phyloP scores from a whole-genome alignment of 2,888 invertebrate genomes.

The Drosophila monieri region DNA sequence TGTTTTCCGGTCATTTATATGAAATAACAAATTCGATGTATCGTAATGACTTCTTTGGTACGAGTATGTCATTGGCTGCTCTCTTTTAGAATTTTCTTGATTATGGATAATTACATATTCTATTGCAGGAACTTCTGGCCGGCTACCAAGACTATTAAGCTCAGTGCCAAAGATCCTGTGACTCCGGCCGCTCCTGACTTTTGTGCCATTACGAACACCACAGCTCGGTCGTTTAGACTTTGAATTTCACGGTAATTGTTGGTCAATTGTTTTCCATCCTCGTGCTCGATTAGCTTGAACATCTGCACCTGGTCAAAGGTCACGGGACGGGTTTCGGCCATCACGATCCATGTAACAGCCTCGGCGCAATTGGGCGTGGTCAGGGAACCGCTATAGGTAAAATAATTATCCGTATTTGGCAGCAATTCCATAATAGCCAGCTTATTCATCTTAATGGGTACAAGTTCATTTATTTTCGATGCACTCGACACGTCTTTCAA shows the following conservation, averaged over 20 bases:
- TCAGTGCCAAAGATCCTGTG: slow-evolving; percentile 18
- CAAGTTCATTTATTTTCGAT: slow-evolving; percentile 68
- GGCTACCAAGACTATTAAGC: slow-evolving; percentile 49
- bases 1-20: slow-evolving; percentile 13
- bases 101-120: slow-evolving; percentile 27
- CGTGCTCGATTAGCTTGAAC: slow-evolving; percentile 83
- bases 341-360: slow-evolving; percentile 90
- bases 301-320: slow-evolving; percentile 85
- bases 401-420: slow-evolving; percentile 86
- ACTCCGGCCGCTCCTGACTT: slow-evolving; percentile 41
- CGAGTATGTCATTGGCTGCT: slow-evolving; percentile 47
- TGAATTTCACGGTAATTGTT: slow-evolving; percentile 84
- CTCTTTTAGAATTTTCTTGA: slow-evolving; percentile 11
- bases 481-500: slow-evolving; percentile 73
- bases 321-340: slow-evolving; percentile 85
- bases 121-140: slow-evolving; percentile 46
- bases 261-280: slow-evolving; percentile 80
- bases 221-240: slow-evolving; percentile 74
- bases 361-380: slow-evolving; percentile 91
- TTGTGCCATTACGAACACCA: slow-evolving; percentile 64
- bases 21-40: slow-evolving; percentile 45
- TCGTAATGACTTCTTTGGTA: slow-evolving; percentile 56
- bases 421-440: slow-evolving; percentile 84
- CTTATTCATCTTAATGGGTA: slow-evolving; percentile 58
- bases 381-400: slow-evolving; percentile 89